Conservation (phyloP, 2,113 vertebrate genomes). For the Cyrtonyx montezumae region DNA sequence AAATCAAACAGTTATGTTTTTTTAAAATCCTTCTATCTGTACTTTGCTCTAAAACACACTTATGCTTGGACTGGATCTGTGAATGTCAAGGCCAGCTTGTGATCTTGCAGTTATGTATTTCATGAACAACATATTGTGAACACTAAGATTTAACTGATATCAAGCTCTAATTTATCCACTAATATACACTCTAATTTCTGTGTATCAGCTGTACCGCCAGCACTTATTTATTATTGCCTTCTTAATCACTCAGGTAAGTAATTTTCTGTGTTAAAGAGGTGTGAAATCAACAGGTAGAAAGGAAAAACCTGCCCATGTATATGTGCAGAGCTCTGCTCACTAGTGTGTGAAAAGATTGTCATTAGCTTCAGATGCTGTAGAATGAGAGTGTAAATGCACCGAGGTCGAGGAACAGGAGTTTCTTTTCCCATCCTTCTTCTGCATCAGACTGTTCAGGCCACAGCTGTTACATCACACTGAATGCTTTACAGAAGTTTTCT, state of each 20-base stretch:
- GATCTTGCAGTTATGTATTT: neutral
- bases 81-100: neutral
- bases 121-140: neutral
- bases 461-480: neutral
- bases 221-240: neutral
- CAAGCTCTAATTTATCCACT: neutral
- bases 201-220: neutral
- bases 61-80: neutral
- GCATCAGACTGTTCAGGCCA: neutral
- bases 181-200: neutral
- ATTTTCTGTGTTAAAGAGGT: neutral
- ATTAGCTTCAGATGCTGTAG: neutral
- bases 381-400: neutral
- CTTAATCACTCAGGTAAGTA: neutral
- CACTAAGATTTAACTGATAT: neutral
- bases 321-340: neutral
- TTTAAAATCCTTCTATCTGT: neutral
- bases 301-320: neutral
- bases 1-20: neutral
- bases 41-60: neutral
- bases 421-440: neutral
- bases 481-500: neutral
- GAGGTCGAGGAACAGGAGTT: neutral
- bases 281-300: neutral
- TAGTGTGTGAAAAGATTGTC: neutral